Evolutionary conservation across 2,888 invertebrate species (phyloP), one percentile per base, ranked within the genome.

Genomic region (Hylaea fasciaria): DNA sequence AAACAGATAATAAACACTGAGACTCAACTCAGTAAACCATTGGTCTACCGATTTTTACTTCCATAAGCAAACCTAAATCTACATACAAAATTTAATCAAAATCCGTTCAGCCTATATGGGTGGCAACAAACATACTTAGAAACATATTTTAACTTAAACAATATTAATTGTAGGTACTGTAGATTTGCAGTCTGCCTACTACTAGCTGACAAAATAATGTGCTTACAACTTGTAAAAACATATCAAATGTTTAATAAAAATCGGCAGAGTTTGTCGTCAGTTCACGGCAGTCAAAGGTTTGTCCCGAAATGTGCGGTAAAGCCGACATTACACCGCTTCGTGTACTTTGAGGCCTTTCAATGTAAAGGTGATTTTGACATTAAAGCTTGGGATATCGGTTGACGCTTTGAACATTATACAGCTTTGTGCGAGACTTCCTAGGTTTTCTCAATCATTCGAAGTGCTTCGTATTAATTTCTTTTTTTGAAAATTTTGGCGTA

Each of bases 281-380:
- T 28, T 50, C 22, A 13, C 16, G 16, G 43, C 43, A 22, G 41
- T 52, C 52, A 58, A 58, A 58, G 58, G 52, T 58, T 43, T 48
- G 47, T 43, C 48, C 58, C 17, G 37, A 58, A 57, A 58, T 39
- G 41, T 45, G 46, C 41, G 51, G 46, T 46, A 40, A 37, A n/a
- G 45, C 32, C 29, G 16, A 29, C 28, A 43, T 44, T 58, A 44
- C 13, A 43, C 16, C 16, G 35, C 14, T 0, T 0, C 13, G n/a
- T 14, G 37, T 37, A 57, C 51, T 57, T 52, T 41, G 35, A 51
- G 39, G 12, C 14, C 51, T 47, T 57, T 46, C 40, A 52, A 48
- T 10, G 14, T 12, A 37, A 52, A 52, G n/a, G 40, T 40, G 17
- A 35, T 46, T 51, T 40, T 37, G 48, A 49, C 41, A 56, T 22